A percentile compares a stretch with the other conserved stretches of the same genome.
These are phyloP conservation scores for Lamproptera curius DNA, from an alignment of 2,888 invertebrate species.

Conservation along the genomic window DNA sequence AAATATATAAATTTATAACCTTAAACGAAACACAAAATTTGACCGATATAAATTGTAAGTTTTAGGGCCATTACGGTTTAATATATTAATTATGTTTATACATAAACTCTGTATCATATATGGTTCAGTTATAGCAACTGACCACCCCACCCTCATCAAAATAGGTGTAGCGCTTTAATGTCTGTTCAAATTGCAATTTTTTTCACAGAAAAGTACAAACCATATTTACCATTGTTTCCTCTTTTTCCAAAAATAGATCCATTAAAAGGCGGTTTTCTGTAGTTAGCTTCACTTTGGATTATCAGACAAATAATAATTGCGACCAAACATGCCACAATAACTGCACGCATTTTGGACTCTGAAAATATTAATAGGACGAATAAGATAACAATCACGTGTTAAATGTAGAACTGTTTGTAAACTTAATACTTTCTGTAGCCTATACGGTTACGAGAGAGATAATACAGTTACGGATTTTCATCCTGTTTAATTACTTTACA, in stretches of 20 bases:
- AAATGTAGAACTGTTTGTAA: background rate
- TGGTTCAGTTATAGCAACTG: no score
- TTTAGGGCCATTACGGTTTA: background rate
- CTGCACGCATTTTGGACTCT: conserved; percentile 32
- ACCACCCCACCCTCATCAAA: background rate
- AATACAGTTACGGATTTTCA: no score
- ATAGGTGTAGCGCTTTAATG: background rate
- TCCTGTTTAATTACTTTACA: no score
- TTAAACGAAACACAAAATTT: no score
- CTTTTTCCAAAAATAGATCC: conserved; percentile 96
- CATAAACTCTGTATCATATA: no score
- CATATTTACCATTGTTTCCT: conserved; percentile 65
- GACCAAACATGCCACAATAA: conserved; percentile 42
- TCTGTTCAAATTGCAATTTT: background rate
- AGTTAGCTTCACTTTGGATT: conserved; percentile 80
- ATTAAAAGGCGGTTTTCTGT: conserved; percentile 93
- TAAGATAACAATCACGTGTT: background rate
- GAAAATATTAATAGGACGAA: conserved; percentile 5
- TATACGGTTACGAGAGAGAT: no score
- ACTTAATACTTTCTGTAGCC: background rate
- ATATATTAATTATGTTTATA: no score
- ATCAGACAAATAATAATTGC: conserved; percentile 59
- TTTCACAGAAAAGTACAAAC: background rate
- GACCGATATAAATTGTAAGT: no score
- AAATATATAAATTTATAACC: no score